Percentiles rank a stretch among this genome's conserved stretches.
phyloP scores from a whole-genome alignment of 2,113 vertebrate genomes.

The Paracanthobrama guichenoti region DNA sequence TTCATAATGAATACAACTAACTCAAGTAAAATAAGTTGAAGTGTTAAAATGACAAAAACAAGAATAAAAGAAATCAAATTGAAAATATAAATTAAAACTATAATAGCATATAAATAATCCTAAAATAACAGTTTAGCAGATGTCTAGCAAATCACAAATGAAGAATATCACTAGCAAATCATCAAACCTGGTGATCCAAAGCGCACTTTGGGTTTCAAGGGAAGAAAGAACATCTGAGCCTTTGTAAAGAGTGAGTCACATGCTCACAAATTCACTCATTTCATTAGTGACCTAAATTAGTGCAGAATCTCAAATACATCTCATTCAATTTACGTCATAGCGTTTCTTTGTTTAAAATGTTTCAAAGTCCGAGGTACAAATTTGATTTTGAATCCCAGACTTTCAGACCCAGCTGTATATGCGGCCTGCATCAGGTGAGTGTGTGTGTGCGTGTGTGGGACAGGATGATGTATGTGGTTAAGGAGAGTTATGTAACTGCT shows the following conservation, averaged over 20 bases:
- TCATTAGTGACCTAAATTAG: background rate
- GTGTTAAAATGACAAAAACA: background rate
- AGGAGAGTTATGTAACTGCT: conserved; percentile 71
- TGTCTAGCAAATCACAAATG: background rate
- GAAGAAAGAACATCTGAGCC: conserved; percentile 8
- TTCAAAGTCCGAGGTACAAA: background rate
- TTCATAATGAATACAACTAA: background rate
- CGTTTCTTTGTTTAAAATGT: background rate
- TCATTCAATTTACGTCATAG: background rate
- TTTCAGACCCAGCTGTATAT: background rate
- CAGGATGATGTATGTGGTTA: conserved; percentile 63
- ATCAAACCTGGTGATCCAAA: conserved; percentile 1
- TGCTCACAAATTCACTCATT: conserved; percentile 1
- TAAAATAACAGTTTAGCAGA: background rate
- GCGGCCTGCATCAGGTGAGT: conserved; percentile 14
- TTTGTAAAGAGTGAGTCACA: conserved; percentile 6
- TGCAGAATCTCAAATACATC: background rate
- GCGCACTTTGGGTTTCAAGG: background rate
- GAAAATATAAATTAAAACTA: background rate
- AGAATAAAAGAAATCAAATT: background rate
- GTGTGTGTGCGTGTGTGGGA: conserved; percentile 49
- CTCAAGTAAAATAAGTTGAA: too few species aligned
- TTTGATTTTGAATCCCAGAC: background rate
- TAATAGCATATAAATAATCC: background rate
- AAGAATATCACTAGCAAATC: background rate